Evolutionary conservation across 2,113 vertebrate genomes (phyloP).

Genomic region (Dicaeum eximium): DNA sequence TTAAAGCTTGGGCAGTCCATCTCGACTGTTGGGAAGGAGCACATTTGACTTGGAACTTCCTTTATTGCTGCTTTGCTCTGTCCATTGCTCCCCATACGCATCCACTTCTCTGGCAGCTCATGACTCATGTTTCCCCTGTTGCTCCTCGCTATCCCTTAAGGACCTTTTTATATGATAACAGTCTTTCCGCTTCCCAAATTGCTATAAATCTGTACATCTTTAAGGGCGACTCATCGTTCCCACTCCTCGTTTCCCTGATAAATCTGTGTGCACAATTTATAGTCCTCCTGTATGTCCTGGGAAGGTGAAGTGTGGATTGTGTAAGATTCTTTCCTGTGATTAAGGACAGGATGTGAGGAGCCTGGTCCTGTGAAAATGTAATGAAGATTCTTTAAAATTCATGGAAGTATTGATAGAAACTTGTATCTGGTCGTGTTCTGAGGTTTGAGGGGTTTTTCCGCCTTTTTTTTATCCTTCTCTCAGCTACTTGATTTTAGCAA

Average conservation of each 20-base stretch:
- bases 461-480: not conserved
- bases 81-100: slow-evolving; percentile 29
- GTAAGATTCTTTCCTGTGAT: not conserved
- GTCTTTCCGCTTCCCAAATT: slow-evolving; percentile 20
- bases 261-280: not conserved
- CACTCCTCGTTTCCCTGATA: slow-evolving; percentile 13
- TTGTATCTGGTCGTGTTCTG: not conserved
- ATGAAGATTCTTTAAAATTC: not conserved
- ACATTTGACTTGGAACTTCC: slow-evolving; percentile 47
- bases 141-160: not conserved
- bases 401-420: not conserved
- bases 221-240: slow-evolving; percentile 18
- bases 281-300: not conserved
- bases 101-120: slow-evolving; percentile 49
- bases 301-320: not conserved
- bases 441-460: not conserved
- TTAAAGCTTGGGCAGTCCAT: not conserved
- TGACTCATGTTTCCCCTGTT: slow-evolving; percentile 39
- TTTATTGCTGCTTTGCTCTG: slow-evolving; percentile 60
- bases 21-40: not conserved
- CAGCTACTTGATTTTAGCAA: not conserved
- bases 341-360: slow-evolving; percentile 40
- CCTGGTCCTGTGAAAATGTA: not conserved
- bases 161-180: slow-evolving; percentile 9
- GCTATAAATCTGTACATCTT: slow-evolving; percentile 50